Evolutionary conservation across 2,113 vertebrate species (phyloP).

Genomic region (Lagopus muta): DNA sequence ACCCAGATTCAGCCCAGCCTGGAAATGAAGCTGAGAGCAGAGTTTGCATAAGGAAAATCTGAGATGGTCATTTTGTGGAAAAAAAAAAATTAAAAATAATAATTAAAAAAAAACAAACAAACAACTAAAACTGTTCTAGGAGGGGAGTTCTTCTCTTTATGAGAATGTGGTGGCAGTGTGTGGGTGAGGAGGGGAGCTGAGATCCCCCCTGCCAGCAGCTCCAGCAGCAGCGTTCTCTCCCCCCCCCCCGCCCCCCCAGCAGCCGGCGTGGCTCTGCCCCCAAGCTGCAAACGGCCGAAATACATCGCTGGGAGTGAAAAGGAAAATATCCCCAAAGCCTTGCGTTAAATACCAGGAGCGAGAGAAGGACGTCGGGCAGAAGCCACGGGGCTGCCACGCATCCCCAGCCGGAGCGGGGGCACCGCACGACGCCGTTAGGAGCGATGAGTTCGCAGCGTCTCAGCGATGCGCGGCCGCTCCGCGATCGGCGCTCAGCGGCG

Average conservation of each 20-base stretch:
- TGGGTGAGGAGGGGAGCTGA: neutral
- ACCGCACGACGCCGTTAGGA: neutral
- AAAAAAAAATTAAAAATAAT: too few species aligned
- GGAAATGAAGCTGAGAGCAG: neutral
- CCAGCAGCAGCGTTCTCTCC: neutral
- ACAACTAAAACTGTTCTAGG: neutral
- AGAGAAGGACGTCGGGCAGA: neutral
- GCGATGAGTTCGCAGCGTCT: neutral
- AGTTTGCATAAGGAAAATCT: neutral
- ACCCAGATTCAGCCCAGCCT: neutral
- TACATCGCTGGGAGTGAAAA: neutral
- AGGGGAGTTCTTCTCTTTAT: neutral
- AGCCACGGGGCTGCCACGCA: neutral
- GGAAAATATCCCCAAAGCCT: neutral
- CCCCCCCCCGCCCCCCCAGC: neutral
- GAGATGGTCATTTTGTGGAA: neutral
- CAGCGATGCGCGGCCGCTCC: too few species aligned
- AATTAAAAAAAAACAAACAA: neutral
- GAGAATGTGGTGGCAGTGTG: neutral
- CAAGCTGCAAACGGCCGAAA: conserved; percentile 35
- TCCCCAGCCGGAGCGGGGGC: too few species aligned
- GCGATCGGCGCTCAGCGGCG: neutral
- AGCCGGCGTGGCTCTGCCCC: conserved; percentile 49
- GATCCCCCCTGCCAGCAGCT: neutral
- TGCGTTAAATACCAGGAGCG: neutral